Percentiles rank a stretch among this genome's conserved stretches.
Evolutionary conservation across 2,888 invertebrate genomes (phyloP).

Genomic region (Erebia ligea): DNA sequence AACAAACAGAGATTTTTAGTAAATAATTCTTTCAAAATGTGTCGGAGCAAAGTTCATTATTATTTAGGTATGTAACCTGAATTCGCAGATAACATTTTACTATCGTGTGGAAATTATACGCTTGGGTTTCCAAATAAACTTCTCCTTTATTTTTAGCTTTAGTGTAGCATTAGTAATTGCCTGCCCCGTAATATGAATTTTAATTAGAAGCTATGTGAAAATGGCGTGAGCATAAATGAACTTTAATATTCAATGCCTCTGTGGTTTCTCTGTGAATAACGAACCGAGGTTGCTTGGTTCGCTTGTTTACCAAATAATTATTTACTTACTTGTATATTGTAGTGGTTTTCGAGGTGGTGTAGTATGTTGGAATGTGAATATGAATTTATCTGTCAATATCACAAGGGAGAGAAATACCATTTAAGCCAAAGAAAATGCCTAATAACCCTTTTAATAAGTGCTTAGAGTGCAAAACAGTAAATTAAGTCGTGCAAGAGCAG

Average conservation of each 20-base stretch:
- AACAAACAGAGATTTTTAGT: too few species aligned
- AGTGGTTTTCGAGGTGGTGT: background rate
- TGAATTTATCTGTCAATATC: too few species aligned
- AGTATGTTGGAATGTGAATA: too few species aligned
- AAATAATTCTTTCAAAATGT: background rate
- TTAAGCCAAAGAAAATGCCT: too few species aligned
- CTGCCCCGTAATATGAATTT: constrained; percentile 29
- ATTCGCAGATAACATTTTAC: constrained; percentile 10
- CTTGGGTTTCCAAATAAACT: constrained; percentile 19
- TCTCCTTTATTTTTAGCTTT: constrained; percentile 19
- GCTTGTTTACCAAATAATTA: constrained; percentile 27
- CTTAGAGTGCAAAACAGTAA: too few species aligned
- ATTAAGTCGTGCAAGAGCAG: too few species aligned
- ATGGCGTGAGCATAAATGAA: constrained; percentile 32
- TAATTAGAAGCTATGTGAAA: constrained; percentile 34
- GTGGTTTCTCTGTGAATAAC: constrained; percentile 30
- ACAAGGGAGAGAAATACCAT: too few species aligned
- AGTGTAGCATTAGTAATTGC: constrained; percentile 30
- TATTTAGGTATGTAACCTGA: background rate
- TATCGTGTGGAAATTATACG: constrained; percentile 8
- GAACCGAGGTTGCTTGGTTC: constrained; percentile 23
- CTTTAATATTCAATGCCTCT: constrained; percentile 36
- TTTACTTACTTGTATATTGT: background rate
- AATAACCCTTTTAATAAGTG: too few species aligned
- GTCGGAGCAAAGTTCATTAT: background rate